Evolutionary conservation across 2,113 vertebrate genomes (phyloP).

Genomic region (Gallinago undulata): DNA sequence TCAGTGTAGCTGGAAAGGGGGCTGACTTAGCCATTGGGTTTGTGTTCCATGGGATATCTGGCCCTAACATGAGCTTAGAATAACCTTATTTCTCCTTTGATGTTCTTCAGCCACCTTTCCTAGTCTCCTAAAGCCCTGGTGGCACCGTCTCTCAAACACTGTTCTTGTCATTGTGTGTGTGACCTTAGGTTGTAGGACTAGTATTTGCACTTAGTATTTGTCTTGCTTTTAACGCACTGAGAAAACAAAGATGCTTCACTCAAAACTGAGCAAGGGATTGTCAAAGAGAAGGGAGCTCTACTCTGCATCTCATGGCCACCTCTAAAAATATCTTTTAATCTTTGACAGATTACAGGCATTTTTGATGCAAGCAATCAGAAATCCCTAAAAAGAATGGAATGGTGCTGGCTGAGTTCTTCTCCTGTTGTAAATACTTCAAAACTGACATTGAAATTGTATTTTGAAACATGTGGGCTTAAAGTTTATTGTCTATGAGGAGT

Average conservation of each 20-base stretch:
- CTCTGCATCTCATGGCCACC: not conserved
- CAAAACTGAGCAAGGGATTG: not conserved
- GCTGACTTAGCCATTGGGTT: too few species aligned
- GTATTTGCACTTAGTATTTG: not conserved
- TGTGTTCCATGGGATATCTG: fast-evolving
- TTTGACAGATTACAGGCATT: not conserved
- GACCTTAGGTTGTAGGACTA: not conserved
- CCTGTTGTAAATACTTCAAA: not conserved
- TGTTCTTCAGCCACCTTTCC: not conserved
- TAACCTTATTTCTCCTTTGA: not conserved
- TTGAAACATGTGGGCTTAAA: not conserved
- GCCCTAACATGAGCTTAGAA: not conserved
- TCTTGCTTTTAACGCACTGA: fast-evolving
- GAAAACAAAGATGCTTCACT: not conserved
- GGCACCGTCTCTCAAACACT: not conserved
- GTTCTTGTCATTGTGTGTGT: not conserved
- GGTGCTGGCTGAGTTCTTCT: not conserved
- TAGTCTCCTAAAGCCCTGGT: not conserved
- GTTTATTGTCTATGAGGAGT: not conserved
- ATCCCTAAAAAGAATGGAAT: fast-evolving
- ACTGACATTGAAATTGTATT: not conserved
- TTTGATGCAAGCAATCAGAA: not conserved
- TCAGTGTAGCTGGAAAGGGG: not conserved
- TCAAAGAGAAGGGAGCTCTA: not conserved
- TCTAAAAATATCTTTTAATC: fast-evolving